phyloP scores from a whole-genome alignment of 2,888 invertebrate genomes.

The Listrodromus nycthemerus region DNA sequence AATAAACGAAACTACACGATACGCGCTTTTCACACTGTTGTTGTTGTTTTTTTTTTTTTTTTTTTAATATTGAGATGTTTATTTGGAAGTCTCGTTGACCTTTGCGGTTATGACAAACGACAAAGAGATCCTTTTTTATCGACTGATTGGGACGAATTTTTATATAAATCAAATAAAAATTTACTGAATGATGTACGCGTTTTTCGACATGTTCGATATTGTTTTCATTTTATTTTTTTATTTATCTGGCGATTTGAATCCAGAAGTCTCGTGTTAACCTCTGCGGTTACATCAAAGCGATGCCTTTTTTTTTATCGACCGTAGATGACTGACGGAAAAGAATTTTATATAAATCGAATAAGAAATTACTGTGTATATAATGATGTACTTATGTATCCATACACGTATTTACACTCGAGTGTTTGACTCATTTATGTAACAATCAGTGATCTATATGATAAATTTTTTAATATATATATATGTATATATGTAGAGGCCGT shows the following conservation, averaged over 20 bases:
- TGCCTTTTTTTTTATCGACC: neutral
- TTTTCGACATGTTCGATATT: too few species aligned
- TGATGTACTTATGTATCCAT: slow-evolving; percentile 60
- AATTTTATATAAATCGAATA: slow-evolving; percentile 31
- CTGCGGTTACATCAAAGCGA: neutral
- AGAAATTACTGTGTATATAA: slow-evolving; percentile 51
- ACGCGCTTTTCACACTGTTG: neutral
- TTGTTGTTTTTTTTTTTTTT: neutral
- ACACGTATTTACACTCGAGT: slow-evolving; percentile 65
- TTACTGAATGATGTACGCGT: too few species aligned
- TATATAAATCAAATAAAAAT: slow-evolving; percentile 14
- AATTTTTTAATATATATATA: slow-evolving; percentile 31
- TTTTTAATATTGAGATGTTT: neutral
- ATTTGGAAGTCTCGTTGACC: neutral
- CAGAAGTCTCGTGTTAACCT: neutral
- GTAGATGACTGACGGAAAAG: neutral
- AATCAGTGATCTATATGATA: slow-evolving; percentile 53
- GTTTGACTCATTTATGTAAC: slow-evolving; percentile 58
- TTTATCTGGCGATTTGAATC: neutral
- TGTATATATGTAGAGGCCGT: slow-evolving; percentile 55
- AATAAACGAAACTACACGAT: neutral
- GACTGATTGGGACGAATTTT: neutral
- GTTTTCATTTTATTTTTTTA: neutral
- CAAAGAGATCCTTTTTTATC: neutral
- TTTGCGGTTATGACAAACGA: neutral